Conservation (phyloP, 1,140 invertebrate genomes). For the Drosophila lini region DNA sequence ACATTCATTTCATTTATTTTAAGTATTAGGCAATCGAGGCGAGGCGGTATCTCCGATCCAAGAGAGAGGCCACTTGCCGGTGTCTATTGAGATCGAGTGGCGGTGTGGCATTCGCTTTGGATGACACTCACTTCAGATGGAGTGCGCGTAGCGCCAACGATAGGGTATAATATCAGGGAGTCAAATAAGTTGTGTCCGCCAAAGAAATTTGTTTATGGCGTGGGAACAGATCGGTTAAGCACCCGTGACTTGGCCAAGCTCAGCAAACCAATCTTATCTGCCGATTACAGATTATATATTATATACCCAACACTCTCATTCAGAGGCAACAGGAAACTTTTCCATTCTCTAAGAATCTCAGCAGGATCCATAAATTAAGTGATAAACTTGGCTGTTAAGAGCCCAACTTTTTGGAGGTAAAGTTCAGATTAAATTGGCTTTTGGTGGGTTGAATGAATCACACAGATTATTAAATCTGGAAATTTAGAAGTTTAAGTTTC, state of each 20-base stretch:
- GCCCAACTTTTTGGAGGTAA: neutral
- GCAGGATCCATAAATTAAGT: conserved; percentile 11
- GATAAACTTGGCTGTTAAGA: neutral
- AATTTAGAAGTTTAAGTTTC: neutral
- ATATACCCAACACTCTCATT: neutral
- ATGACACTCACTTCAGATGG: conserved; percentile 41
- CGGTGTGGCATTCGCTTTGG: conserved; percentile 14
- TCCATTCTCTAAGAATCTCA: conserved; percentile 9
- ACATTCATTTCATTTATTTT: conserved; percentile 25
- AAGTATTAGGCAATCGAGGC: conserved; percentile 26
- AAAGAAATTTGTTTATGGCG: conserved; percentile 26
- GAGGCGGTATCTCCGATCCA: conserved; percentile 21
- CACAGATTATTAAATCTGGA: no score
- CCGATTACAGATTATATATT: conserved; percentile 9
- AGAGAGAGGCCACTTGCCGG: conserved; percentile 34
- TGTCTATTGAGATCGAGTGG: conserved; percentile 42
- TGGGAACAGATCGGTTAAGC: conserved; percentile 25
- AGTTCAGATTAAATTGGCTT: neutral
- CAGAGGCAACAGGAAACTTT: conserved; percentile 9
- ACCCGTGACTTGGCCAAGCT: neutral
- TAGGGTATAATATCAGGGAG: neutral
- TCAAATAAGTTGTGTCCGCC: neutral
- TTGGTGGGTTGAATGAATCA: conserved; percentile 9
- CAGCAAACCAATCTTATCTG: conserved; percentile 39
- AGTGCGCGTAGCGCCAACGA: conserved; percentile 20